Evolutionary conservation across 2,797 vertebrate genomes (phyloP), one percentile per base, ranked within the genome.

Genomic region (Anisognathus igniventris): DNA sequence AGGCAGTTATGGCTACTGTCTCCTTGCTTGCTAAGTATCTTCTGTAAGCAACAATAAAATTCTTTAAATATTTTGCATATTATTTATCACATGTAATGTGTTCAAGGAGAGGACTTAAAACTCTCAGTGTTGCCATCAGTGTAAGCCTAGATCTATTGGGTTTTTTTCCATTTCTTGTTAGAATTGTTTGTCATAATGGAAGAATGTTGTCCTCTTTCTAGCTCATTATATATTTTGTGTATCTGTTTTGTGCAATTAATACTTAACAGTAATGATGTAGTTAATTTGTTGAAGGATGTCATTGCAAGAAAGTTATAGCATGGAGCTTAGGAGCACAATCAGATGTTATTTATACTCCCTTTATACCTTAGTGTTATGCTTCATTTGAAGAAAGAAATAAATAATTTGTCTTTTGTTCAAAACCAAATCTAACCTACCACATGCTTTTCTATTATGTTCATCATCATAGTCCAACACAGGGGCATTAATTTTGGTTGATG

Each of bases 31-130:
- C 95, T 96, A 96, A 92, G 72, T 95, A 96, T 94, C 92, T 96
- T 96, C 95, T 95, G 92, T 95, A 96, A 96, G 95, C 94, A 96
- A 96, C 94, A 95, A 96, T 95, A 96, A 95, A 96, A 93, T 93
- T 93, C 90, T 96, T 96, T 93, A 92, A 96, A 86, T 95, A 95
- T 96, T 95, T 96, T 96, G 88, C 92, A 50, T 96, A 92, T 96
- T 96, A 96, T 96, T 96, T 96, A 96, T 96, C 94, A 95, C 95
- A 96, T 95, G 91, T 95, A 95, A 95, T 92, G 92, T 95, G 94
- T 96, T 95, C 80, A 86, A 93, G 50, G 90, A 92, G 92, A 92
- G 90, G 86, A 94, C 81, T 94, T 95, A 89, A 94, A 95, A 74
- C 86, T 93, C 90, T 95, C 90, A 62, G 67, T 95, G 93, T 95